These are phyloP conservation scores for Tridacna crocea DNA, from an alignment of 2,888 invertebrate species.

Conservation along the genomic window DNA sequence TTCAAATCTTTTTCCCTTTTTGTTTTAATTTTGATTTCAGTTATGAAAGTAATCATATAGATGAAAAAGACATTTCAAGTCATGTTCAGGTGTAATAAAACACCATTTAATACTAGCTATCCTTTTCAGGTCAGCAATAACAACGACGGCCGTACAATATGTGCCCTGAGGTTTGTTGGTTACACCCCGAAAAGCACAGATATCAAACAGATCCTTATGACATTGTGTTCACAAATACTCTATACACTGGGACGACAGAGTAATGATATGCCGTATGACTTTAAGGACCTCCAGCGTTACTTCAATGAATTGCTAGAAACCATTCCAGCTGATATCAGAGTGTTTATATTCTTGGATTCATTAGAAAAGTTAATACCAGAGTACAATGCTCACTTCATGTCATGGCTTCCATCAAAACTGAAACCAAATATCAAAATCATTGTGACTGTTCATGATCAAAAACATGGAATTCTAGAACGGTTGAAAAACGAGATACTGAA, in stretches of 20 bases:
- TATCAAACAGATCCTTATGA: slow-evolving; percentile 75
- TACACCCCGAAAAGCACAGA: slow-evolving; percentile 74
- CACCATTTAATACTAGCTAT: no score
- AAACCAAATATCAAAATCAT: slow-evolving; percentile 80
- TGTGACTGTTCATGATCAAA: slow-evolving; percentile 70
- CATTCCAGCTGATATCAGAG: slow-evolving; percentile 70
- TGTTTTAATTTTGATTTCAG: no score
- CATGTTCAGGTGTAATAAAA: no score
- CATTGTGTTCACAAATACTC: slow-evolving; percentile 76
- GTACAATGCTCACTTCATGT: slow-evolving; percentile 71
- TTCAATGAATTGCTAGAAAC: slow-evolving; percentile 72
- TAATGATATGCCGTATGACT: slow-evolving; percentile 69
- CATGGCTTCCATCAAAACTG: slow-evolving; percentile 79
- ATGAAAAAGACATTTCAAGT: no score
- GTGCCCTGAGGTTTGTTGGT: slow-evolving; percentile 76
- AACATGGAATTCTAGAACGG: slow-evolving; percentile 67
- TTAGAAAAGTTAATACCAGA: slow-evolving; percentile 68
- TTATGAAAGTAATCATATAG: no score
- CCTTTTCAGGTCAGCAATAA: slow-evolving; percentile 67
- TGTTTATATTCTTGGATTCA: slow-evolving; percentile 79
- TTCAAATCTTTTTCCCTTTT: no score
- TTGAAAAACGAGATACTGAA: slow-evolving; percentile 66
- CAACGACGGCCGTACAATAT: slow-evolving; percentile 60
- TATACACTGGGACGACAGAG: slow-evolving; percentile 60
- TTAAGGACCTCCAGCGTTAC: slow-evolving; percentile 73